A percentile compares a stretch with the other conserved stretches of the same genome.
These are phyloP conservation scores for Oenanthe oenanthe DNA, from an alignment of 2,113 vertebrate species.

Conservation along the genomic window DNA sequence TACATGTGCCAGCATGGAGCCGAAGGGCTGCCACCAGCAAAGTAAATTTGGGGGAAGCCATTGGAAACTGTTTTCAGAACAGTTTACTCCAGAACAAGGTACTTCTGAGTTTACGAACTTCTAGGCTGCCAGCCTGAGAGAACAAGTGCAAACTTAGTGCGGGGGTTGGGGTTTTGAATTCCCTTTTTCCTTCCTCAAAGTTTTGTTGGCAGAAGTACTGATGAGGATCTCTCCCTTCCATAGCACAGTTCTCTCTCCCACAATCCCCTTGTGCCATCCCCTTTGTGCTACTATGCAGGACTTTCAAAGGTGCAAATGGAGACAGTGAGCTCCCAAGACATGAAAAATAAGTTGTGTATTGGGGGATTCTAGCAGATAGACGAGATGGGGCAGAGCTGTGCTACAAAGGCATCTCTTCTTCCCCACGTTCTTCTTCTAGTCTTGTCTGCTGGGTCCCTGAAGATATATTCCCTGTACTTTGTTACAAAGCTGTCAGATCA, in stretches of 20 bases:
- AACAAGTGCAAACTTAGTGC: conserved; percentile 21
- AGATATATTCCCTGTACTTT: neutral
- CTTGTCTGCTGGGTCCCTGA: neutral
- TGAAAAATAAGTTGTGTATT: neutral
- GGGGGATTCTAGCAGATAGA: neutral
- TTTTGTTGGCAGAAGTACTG: conserved; percentile 16
- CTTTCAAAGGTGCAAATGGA: conserved; percentile 43
- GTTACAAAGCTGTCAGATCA: neutral
- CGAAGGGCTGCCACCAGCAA: conserved; percentile 58
- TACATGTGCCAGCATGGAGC: conserved; percentile 33
- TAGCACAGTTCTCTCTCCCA: conserved; percentile 11
- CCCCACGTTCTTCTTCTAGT: neutral
- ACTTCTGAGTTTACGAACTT: conserved; percentile 42
- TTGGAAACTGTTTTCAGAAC: conserved; percentile 38
- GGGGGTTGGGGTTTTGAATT: neutral
- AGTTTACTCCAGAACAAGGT: conserved; percentile 37
- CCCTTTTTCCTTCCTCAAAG: neutral
- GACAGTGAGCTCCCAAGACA: neutral
- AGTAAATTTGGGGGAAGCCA: conserved; percentile 28
- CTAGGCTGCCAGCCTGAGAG: conserved; percentile 44
- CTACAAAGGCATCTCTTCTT: neutral
- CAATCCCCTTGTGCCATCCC: neutral
- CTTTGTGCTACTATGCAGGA: conserved; percentile 57
- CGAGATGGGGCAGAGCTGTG: neutral
- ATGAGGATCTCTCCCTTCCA: neutral